Base-by-base conservation (phyloP, 2,888 invertebrate genomes). In the Shargacucullia verbasci region DNA sequence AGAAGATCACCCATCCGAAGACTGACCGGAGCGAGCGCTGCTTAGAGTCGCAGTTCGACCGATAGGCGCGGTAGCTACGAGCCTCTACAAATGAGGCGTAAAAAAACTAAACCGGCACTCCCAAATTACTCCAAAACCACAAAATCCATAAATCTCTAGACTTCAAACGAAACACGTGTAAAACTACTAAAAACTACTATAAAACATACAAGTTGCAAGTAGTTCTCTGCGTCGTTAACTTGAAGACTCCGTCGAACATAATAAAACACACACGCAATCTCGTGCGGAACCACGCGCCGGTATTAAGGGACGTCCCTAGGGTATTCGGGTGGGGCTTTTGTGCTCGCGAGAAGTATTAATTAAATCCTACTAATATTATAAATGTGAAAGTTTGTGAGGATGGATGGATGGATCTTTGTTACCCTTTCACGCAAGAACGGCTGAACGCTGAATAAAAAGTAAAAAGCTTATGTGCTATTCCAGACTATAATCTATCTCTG, bases 201-300 rank as follows among this genome's bases (percentile, higher is more conserved):
- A 52, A 56, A 56, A 70, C 55, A 47, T 9, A 50, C 29, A 46
- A 45, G 13, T 47, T 25, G 40, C 15, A 31, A 44, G 47, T 54
- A 53, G 58, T 56, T 43, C 52, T 31, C 34, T 8, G 0, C 12
- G 44, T 53, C 54, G 57, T 72, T 72, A 70, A 62, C 58, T 62
- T 34, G 40, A 40, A 57, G 45, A 45, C 35, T 61, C 11, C 15
- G 20, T 27, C 31, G 13, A 49, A 53, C 49, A 50, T 58, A 55
- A 61, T 72, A 59, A 73, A 73, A 72, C 57, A 60, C 57, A 60
- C 71, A 66, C 52, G 57, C 61, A 73, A 73, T 71, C 73, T 56
- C 35, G 66, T 49, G 34, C 35, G 37, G 33, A 44, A 59, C 57
- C 70, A 15, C 49, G 15, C 41, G 50, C 34, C 33, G 12, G 46